Evolutionary conservation across 2,113 vertebrate genomes (phyloP), one percentile per base, ranked within the genome.

Genomic region (Taxidea taxus): DNA sequence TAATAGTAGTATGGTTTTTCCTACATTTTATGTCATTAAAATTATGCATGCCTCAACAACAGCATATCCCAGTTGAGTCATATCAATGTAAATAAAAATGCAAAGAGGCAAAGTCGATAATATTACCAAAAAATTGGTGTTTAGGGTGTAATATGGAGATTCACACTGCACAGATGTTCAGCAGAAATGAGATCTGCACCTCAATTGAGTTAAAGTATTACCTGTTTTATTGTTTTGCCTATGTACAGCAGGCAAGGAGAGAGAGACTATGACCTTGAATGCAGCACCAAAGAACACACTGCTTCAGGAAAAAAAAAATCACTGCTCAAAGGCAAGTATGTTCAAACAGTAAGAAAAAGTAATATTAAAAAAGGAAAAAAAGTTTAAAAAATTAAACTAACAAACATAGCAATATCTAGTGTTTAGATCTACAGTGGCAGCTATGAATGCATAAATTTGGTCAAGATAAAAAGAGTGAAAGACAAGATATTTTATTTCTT

Each of bases 41-140:
- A 94, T 97, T 97, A 96, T 80, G 85, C 72, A n/a, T 86, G 92
- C 54, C 51, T 97, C 96, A 95, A 80, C 37, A 97, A 11, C 1
- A 60, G 47, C 47, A 39, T 60, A 82, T 96, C 91, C 93, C 78
- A 87, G 51, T 87, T 98, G 96, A 98, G 90, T 93, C 87, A 44
- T 84, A 95, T 18, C 87, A 96, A 95, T 64, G 84, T 94, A 98
- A 97, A 98, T 98, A 98, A 92, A 98, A 98, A 95, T 97, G 94
- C 82, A 98, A 96, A 97, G 84, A 95, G 92, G 97, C 62, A 81
- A 98, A 97, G 92, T 96, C 12, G 34, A 91, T 96, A 97, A 86
- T 98, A 97, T 90, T 97, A 77, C 54, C 49, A 14, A 97, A 97
- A 94, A 77, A 70, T 95, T 94, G 87, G 62, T 93, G 86, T 96